Evolutionary conservation across 2,113 vertebrate genomes (phyloP).

Genomic region (Eptesicus fuscus): DNA sequence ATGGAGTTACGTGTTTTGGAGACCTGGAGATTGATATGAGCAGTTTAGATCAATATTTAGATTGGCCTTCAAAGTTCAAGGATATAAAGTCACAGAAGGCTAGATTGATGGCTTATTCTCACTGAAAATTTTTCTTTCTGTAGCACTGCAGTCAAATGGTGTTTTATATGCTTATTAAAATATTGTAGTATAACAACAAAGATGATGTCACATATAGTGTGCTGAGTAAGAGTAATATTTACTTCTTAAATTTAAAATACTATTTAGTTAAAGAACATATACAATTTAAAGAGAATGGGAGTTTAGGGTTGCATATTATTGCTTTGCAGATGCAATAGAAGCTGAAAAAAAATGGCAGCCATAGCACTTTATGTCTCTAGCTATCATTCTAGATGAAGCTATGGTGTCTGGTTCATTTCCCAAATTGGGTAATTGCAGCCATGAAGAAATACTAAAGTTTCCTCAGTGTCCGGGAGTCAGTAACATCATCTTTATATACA

Average conservation of each 20-base stretch:
- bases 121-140: background rate
- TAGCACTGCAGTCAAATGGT: background rate
- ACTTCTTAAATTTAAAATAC: background rate
- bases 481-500: constrained; percentile 44
- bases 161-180: constrained; percentile 35
- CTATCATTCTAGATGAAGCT: constrained; percentile 18
- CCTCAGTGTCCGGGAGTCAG: constrained; percentile 24
- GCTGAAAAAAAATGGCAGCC: background rate
- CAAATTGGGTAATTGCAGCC: constrained; percentile 40
- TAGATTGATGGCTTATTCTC: background rate
- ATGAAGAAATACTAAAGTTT: constrained; percentile 32
- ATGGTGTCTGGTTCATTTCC: constrained; percentile 46
- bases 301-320: background rate
- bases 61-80: constrained; percentile 5
- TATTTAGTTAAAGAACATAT: background rate
- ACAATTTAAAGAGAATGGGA: background rate
- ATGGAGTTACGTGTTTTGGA: background rate
- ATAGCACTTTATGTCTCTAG: background rate
- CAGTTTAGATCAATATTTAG: constrained; percentile 15
- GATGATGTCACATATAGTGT: background rate
- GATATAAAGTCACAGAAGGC: background rate
- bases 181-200: background rate
- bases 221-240: background rate
- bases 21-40: background rate
- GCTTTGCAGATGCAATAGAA: background rate